These are phyloP conservation scores for Lepetodrilus schrolli DNA, from an alignment of 2,888 invertebrate species.

Conservation along the genomic window DNA sequence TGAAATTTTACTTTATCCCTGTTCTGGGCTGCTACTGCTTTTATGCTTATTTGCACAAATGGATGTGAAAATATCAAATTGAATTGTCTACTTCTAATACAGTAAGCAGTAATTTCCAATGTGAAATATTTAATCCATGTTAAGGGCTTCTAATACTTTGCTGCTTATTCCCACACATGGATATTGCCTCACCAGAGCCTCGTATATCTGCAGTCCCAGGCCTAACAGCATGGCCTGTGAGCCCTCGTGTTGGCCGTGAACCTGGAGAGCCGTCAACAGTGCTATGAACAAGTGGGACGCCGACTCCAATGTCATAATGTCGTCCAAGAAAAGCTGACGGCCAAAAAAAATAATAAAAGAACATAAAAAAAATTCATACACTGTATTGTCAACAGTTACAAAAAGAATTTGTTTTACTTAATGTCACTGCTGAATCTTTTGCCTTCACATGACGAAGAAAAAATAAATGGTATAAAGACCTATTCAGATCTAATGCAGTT, in stretches of 20 bases:
- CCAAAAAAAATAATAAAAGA: conserved; percentile 73
- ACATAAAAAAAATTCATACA: neutral
- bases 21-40: no score
- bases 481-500: no score
- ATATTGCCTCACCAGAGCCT: conserved; percentile 79
- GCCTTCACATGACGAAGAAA: no score
- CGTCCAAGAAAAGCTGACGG: conserved; percentile 80
- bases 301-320: conserved; percentile 80
- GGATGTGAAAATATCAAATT: no score
- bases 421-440: neutral
- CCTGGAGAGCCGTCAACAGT: conserved; percentile 86
- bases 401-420: neutral
- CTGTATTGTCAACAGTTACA: neutral
- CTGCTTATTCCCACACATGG: no score
- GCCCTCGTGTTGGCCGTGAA: conserved; percentile 92
- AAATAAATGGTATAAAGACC: no score
- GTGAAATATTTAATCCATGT: no score
- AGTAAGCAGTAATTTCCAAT: no score
- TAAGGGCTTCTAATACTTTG: no score
- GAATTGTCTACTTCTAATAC: no score
- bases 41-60: no score
- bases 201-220: conserved; percentile 89
- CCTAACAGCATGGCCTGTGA: conserved; percentile 88
- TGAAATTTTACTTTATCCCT: no score
- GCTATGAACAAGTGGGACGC: conserved; percentile 85